Evolutionary conservation across 2,888 invertebrate genomes (phyloP), one percentile per base, ranked within the genome.

Genomic region (Hyles lineata): DNA sequence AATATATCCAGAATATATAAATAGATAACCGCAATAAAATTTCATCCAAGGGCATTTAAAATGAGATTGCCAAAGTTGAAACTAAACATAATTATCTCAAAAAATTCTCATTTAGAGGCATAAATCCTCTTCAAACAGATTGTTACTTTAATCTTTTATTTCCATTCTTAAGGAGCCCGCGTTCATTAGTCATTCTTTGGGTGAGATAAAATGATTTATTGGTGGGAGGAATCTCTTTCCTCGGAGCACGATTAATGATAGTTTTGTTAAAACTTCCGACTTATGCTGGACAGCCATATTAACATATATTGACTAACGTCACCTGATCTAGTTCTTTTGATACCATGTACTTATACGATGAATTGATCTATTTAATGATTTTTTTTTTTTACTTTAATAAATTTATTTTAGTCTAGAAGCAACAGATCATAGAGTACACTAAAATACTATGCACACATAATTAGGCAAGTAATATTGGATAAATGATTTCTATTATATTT

Each of bases 161-260:
- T 85, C 82, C 83, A 81, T 85, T 85, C 85, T 84, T 81, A 76
- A 78, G 80, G 82, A 79, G 84, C 82, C 83, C 80, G 83, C 87
- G 88, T 87, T 90, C 89, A 90, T 90, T 90, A 89, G 89, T 90
- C 89, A 90, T 90, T 88, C 89, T 86, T 88, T 87, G 84, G 85
- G 82, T 82, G 81, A 90, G 88, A 90, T 91, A 90, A 89, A 88
- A 89, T 90, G 89, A 91, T 91, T 90, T 90, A 91, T 90, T 89
- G 87, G 77, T 73, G 79, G 78, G 74, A 78, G 79, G 75, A 79
- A 77, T 74, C 82, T 79, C 78, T 86, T 87, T 87, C 83, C 79
- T 77, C 73, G 75, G 52, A 50, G 70, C 19, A 61, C 52, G 70
- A 76, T 76, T 74, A 69, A 76, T 75, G 73, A 72, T 59, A 70